Evolutionary conservation across 2,888 invertebrate species (phyloP), one percentile per base, ranked within the genome.

Genomic region (Aphidoletes aphidimyza): DNA sequence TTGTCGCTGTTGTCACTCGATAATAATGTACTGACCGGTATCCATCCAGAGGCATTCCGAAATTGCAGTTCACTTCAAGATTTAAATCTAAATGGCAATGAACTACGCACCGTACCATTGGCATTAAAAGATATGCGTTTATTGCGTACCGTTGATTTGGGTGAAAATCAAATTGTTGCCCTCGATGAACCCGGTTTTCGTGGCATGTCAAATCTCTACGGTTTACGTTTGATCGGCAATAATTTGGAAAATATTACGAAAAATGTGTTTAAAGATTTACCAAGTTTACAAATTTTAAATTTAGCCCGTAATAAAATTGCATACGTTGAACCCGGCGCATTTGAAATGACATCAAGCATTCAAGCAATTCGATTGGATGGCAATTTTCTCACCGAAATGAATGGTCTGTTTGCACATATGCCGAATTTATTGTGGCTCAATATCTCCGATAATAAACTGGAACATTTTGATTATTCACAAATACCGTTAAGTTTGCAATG

Each of bases 1-100:
- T 91, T 98, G 86, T 96, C 96, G 86, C 89, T 96, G 86, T 91
- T 97, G 85, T 95, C 96, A 83, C 91, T 97, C 88, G 96, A 97
- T 90, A 95, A 95, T 89, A 97, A 97, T 90, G 92, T 93, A 85
- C 91, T 97, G 86, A 94, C 95, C 89, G 94, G 94, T 87, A 93
- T 97, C 85, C 96, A 97, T 89, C 94, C 95, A 83, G 95, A 96
- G 88, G 96, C 97, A 85, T 97, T 97, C 89, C 92, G 95, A 88
- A 97, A 97, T 91, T 97, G 97, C 89, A 96, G 96, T 87, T 95
- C 95, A 86, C 91, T 97, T 88, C 95, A 96, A 91, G 97, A 97
- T 90, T 92, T 98, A 87, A 96, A 97, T 91, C 92, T 97, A 88
- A 96, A 96, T 90, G 95, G 95, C 86, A 97, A 97, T 91, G 93